Base-by-base conservation (phyloP, 2,113 vertebrate genomes). In the Psettodes erumei region DNA sequence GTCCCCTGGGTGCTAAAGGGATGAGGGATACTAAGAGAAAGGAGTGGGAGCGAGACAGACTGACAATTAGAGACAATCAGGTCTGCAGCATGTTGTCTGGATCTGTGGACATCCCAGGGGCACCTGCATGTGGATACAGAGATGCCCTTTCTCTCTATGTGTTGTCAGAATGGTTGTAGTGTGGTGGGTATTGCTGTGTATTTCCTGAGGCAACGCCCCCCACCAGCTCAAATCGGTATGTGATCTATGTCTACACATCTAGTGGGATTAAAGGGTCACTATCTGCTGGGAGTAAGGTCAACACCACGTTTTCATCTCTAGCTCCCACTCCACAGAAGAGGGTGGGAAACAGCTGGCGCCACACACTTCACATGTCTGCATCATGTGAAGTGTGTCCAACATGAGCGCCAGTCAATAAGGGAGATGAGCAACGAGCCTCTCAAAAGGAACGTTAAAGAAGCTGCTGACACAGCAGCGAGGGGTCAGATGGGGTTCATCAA, bases 401-500 rank as follows among this genome's bases (percentile, higher is more conserved):
- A 63, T 19, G 51, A 68, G 32, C 4, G 4, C 19, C 28, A 8
- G 66, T 82, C 63, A 43, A 86, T 61, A 63, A 65, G n/a, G n/a
- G 64, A 62, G 65, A 88, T 27, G 71, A 75, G 69, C 37, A 0
- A 2, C 1, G 3, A 0, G 76, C 18, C 19, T 84, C 75, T 71
- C 55, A 32, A 9, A 53, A 83, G 61, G 62, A 78, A 55, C 27
- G 23, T 23, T 47, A 23, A 60, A 79, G 42, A 75, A 84, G 77
- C 53, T 81, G 89, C 91, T 89, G 88, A 93, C 82, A 75, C 77
- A 86, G 87, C 81, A 19, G 25, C 43, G 54, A 58, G 32, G 25
- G 84, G 88, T 89, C 83, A 83, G 68, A 71, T 32, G 50, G 71
- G 75, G 55, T 81, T 83, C 78, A 90, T 91, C 77, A 89, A 90